Evolutionary conservation across 2,797 vertebrate species (phyloP).

Genomic region (Sebastes itinus): DNA sequence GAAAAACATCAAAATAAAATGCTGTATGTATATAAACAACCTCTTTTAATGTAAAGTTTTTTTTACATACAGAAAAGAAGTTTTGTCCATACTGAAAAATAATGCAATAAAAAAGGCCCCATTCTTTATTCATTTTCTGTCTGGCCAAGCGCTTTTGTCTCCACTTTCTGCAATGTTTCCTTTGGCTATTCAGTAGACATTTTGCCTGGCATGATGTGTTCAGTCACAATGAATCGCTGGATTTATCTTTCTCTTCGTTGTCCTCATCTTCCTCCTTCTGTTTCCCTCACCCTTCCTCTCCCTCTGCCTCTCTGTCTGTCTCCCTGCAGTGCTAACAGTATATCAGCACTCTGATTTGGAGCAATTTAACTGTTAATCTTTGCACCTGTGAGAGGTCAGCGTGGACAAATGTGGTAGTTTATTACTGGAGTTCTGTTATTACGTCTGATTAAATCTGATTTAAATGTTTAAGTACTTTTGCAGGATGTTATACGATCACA

Average conservation of each 20-base stretch:
- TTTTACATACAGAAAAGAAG: neutral
- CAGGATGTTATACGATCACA: neutral
- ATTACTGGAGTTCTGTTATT: neutral
- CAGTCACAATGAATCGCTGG: conserved; percentile 22
- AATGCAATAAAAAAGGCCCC: neutral
- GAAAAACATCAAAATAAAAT: neutral
- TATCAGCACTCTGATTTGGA: neutral
- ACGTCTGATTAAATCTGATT: neutral
- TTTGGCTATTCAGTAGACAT: conserved; percentile 28
- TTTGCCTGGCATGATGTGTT: conserved; percentile 23
- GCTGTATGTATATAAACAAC: neutral
- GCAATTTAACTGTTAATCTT: neutral
- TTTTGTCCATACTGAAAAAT: neutral
- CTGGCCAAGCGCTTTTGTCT: conserved; percentile 24
- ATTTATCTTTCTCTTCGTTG: conserved; percentile 45
- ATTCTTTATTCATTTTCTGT: conserved; percentile 30
- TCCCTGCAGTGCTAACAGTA: neutral
- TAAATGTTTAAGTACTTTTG: neutral
- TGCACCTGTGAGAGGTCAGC: neutral
- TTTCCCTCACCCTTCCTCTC: neutral
- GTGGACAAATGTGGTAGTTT: neutral
- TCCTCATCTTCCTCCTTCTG: conserved; percentile 48
- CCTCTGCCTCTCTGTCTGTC: neutral
- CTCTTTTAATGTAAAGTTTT: neutral
- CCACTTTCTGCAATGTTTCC: conserved; percentile 21